A percentile compares a stretch with the other conserved stretches of the same genome.
These are phyloP conservation scores for Thera obeliscata DNA, from an alignment of 2,888 invertebrate species.

Conservation along the genomic window DNA sequence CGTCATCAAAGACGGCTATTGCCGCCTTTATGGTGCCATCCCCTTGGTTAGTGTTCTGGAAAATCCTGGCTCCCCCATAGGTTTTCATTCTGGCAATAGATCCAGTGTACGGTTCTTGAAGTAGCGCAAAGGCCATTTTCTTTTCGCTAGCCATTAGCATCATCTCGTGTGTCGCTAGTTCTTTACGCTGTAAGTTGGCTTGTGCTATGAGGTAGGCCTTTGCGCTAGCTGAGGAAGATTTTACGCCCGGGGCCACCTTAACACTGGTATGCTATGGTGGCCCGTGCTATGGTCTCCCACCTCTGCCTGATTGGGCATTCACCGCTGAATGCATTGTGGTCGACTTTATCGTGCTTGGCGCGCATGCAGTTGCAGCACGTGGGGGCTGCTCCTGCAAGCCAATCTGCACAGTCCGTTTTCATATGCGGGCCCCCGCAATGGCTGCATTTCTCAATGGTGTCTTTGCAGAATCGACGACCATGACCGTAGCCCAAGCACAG, in stretches of 20 bases:
- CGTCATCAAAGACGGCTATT: not conserved
- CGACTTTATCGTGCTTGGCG: not conserved
- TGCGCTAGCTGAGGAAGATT: not conserved
- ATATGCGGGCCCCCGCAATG: not conserved
- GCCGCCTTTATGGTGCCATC: not conserved
- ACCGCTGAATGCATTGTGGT: not conserved
- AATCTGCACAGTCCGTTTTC: no score
- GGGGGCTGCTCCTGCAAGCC: not conserved
- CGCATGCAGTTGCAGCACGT: not conserved
- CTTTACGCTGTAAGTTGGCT: not conserved
- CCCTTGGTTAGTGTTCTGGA: not conserved
- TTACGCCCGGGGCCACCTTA: not conserved
- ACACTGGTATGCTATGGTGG: not conserved
- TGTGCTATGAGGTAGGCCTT: not conserved
- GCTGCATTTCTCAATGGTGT: not conserved
- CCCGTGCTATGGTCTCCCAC: not conserved
- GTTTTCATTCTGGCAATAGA: not conserved
- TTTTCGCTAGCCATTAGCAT: not conserved
- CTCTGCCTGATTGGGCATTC: not conserved
- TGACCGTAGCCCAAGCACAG: no score
- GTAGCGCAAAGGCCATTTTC: not conserved
- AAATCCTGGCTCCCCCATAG: not conserved
- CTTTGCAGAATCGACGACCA: not conserved
- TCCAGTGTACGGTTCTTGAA: not conserved
- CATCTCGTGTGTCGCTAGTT: not conserved